These are phyloP conservation scores for Hippoglossus stenolepis DNA, from an alignment of 2,113 vertebrate species.

Conservation along the genomic window DNA sequence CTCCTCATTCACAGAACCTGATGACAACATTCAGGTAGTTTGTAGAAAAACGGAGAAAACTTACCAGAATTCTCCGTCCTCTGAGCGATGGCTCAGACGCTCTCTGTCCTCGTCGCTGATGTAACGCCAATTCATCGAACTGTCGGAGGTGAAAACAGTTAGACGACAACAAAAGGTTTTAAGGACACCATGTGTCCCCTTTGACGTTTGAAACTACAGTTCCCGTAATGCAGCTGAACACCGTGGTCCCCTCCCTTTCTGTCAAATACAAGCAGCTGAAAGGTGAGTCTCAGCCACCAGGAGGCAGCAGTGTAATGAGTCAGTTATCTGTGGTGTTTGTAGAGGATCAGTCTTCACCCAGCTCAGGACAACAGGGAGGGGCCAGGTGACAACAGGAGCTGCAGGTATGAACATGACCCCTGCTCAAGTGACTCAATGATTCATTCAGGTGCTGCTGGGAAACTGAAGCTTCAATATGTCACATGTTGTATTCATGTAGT, in stretches of 20 bases:
- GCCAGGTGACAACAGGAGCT: neutral
- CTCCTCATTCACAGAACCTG: accelerated
- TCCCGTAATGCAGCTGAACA: neutral
- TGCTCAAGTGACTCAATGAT: neutral
- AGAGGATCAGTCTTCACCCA: neutral
- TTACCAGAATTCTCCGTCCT: slow-evolving; percentile 94
- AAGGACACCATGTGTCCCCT: no score
- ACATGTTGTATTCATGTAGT: no score
- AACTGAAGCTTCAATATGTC: no score
- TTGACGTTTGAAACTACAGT: no score
- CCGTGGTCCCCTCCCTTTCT: no score
- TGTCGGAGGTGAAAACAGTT: slow-evolving; percentile 13
- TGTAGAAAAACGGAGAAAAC: neutral
- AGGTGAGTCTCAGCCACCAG: neutral
- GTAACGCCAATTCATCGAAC: slow-evolving; percentile 79
- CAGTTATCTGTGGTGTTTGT: neutral
- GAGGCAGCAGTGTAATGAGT: neutral
- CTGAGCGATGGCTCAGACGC: slow-evolving; percentile 79
- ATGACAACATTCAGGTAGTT: neutral
- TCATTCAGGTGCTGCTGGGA: no score
- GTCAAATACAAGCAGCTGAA: neutral
- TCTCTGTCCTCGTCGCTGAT: slow-evolving; percentile 81
- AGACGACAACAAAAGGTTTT: no score
- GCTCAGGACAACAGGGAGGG: neutral
- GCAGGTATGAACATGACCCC: neutral